A percentile compares a stretch with the other conserved stretches of the same genome.
Evolutionary conservation across 30 jellyfish, hydroid and myxozoan species (phyloP).

Genomic region (Chrysaora quinquecirrha): DNA sequence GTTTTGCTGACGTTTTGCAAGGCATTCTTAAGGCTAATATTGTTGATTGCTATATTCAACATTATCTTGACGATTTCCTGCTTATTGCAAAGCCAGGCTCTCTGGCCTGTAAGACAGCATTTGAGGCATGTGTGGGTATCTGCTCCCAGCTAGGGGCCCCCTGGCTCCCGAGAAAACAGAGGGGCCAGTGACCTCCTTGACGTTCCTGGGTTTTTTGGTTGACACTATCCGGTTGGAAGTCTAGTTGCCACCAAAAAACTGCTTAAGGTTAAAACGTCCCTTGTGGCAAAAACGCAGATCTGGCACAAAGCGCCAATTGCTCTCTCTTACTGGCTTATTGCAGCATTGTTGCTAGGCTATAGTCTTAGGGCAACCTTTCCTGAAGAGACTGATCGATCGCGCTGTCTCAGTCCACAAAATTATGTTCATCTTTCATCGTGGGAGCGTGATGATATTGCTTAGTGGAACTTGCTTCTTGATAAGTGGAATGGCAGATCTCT

Average conservation of each 20-base stretch:
- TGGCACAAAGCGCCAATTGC: background rate
- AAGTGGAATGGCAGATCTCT: background rate
- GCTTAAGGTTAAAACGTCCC: background rate
- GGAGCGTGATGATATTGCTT: background rate
- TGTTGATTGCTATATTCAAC: too few relatives aligned
- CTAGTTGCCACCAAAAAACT: background rate
- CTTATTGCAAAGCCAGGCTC: too few relatives aligned
- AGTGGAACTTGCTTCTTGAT: background rate
- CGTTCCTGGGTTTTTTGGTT: background rate
- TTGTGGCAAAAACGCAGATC: background rate
- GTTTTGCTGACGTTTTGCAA: background rate
- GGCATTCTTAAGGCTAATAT: too few relatives aligned
- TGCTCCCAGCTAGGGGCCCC: background rate
- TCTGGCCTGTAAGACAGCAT: background rate
- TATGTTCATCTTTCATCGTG: background rate
- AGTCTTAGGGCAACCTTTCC: background rate
- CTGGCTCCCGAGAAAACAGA: background rate
- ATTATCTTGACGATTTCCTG: too few relatives aligned
- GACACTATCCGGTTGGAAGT: background rate
- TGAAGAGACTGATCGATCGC: background rate
- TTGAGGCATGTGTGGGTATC: background rate
- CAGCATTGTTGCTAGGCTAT: background rate
- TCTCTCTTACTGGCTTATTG: background rate
- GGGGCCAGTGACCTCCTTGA: background rate
- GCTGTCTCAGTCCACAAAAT: background rate